Evolutionary conservation across 2,113 vertebrate genomes (phyloP).

Genomic region (Antigone vipio): DNA sequence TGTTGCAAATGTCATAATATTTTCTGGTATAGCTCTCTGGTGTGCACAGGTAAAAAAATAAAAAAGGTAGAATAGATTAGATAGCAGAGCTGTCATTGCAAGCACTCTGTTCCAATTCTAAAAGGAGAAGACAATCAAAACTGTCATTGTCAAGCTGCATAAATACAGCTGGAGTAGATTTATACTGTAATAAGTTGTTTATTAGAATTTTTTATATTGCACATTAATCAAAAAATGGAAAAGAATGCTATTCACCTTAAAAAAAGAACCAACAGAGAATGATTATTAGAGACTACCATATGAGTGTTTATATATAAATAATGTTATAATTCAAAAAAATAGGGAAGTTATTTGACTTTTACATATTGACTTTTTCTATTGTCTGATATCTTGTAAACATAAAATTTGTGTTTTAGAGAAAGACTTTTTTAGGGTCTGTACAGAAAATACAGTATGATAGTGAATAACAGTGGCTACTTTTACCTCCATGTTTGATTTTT

Average conservation of each 20-base stretch:
- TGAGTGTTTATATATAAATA: background rate
- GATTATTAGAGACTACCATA: accelerated
- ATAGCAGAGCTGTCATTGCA: slow-evolving; percentile 21
- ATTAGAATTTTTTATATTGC: background rate
- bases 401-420: background rate
- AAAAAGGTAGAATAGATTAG: background rate
- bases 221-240: background rate
- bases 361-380: background rate
- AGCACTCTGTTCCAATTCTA: background rate
- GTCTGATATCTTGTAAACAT: background rate
- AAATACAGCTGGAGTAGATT: slow-evolving; percentile 7
- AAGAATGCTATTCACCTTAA: background rate
- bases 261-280: background rate
- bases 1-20: slow-evolving; percentile 61
- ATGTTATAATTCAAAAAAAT: background rate
- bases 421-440: accelerated
- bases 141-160: background rate
- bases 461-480: background rate
- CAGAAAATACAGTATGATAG: background rate
- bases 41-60: background rate
- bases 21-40: slow-evolving; percentile 24
- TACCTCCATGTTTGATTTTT: background rate
- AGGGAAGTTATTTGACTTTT: background rate
- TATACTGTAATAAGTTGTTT: slow-evolving; percentile 8
- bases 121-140: slow-evolving; percentile 37